Conservation (phyloP, 1,140 invertebrate genomes). For the Eriocheir sinensis region DNA sequence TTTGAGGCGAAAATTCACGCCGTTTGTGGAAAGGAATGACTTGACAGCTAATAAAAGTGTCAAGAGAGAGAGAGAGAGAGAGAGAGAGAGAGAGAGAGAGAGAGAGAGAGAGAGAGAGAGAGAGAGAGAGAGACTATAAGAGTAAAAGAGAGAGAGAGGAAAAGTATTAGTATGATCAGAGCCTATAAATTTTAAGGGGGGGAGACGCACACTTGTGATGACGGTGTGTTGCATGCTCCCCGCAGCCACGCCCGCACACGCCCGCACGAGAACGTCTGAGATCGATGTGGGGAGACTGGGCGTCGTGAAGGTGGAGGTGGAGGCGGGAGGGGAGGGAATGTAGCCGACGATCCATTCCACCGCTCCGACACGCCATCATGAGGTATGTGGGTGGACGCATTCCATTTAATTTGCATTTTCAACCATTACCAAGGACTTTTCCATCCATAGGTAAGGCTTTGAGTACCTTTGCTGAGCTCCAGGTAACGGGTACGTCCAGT, state of each 20-base stretch:
- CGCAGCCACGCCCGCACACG: background rate
- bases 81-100: constrained; percentile 31
- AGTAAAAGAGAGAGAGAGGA: background rate
- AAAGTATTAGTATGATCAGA: background rate
- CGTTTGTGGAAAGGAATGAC: constrained; percentile 11
- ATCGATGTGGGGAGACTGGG: background rate
- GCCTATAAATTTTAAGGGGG: background rate
- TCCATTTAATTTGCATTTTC: background rate
- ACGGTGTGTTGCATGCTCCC: constrained; percentile 20
- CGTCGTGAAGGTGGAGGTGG: background rate
- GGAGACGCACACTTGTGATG: background rate
- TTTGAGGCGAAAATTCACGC: too few species aligned
- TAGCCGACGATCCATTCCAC: too few species aligned
- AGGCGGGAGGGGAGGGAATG: background rate
- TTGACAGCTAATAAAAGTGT: background rate
- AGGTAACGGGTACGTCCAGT: too few species aligned
- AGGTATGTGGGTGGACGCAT: constrained; percentile 3
- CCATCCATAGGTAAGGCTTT: background rate
- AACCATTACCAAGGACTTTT: background rate
- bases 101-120: constrained; percentile 43
- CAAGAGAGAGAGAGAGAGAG: constrained; percentile 32
- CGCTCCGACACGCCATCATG: background rate
- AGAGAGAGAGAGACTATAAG: background rate
- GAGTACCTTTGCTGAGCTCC: background rate
- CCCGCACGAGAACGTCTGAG: background rate